Evolutionary conservation across 2,888 invertebrate genomes (phyloP).

Genomic region (Xylota sylvarum): DNA sequence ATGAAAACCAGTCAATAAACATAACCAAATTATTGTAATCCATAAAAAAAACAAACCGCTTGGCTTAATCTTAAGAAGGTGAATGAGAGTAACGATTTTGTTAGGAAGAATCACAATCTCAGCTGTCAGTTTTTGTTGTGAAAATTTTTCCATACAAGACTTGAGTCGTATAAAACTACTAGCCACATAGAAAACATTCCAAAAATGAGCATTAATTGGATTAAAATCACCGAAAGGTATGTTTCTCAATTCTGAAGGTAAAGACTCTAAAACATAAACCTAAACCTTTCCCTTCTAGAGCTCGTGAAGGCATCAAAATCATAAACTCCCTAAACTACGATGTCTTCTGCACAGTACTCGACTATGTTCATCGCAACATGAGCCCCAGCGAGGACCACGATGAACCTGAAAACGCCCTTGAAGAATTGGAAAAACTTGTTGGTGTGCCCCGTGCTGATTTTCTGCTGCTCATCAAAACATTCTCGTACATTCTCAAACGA

Average conservation of each 20-base stretch:
- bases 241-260: not conserved
- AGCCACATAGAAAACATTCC: slow-evolving; percentile 6
- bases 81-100: not conserved
- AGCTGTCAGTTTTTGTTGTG: slow-evolving; percentile 50
- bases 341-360: slow-evolving; percentile 83
- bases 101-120: not conserved
- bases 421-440: slow-evolving; percentile 83
- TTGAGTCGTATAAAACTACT: not conserved
- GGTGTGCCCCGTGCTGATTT: slow-evolving; percentile 83
- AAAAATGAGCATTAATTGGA: slow-evolving; percentile 81
- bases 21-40: no score
- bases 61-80: no score
- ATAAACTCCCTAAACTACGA: slow-evolving; percentile 84
- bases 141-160: not conserved
- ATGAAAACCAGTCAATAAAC: not conserved
- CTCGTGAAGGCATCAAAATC: slow-evolving; percentile 84
- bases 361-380: slow-evolving; percentile 84
- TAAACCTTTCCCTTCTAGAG: slow-evolving; percentile 78
- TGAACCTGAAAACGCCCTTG: slow-evolving; percentile 83
- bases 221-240: slow-evolving; percentile 82
- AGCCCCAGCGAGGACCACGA: slow-evolving; percentile 79
- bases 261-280: not conserved
- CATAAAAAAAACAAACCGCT: no score
- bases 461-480: slow-evolving; percentile 83
- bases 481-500: slow-evolving; percentile 85